These are phyloP conservation scores for Volucella bombylans DNA, from an alignment of 2,888 invertebrate genomes.

Conservation along the genomic window DNA sequence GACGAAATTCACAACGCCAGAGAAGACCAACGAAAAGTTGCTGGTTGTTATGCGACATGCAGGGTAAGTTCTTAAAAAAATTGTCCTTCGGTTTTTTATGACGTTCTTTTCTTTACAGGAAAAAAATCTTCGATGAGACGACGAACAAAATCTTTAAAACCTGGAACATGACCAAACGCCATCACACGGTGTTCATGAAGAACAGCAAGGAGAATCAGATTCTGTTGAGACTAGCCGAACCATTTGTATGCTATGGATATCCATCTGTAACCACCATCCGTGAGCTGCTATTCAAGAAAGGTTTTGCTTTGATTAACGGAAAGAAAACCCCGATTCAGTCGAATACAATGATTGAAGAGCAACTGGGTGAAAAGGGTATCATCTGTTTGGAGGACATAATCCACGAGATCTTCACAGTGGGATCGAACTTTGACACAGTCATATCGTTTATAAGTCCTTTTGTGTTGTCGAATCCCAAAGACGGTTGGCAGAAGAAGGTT, in stretches of 20 bases:
- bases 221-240: conserved; percentile 81
- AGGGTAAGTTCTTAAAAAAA: conserved; percentile 74
- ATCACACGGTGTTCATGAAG: conserved; percentile 80
- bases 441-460: conserved; percentile 80
- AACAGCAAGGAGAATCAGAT: conserved; percentile 81
- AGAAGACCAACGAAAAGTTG: conserved; percentile 78
- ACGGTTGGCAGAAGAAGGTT: conserved; percentile 81
- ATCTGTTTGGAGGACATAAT: conserved; percentile 82
- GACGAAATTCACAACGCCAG: conserved; percentile 77
- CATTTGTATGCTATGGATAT: conserved; percentile 81
- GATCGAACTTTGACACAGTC: conserved; percentile 80
- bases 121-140: conserved; percentile 80
- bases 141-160: conserved; percentile 79
- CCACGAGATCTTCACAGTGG: conserved; percentile 82
- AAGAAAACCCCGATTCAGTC: conserved; percentile 82
- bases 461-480: conserved; percentile 80
- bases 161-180: conserved; percentile 78
- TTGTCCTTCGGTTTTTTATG: background rate
- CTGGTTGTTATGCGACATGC: conserved; percentile 81
- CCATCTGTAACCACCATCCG: conserved; percentile 80
- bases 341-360: conserved; percentile 81
- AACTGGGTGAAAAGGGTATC: conserved; percentile 81
- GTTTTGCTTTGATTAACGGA: conserved; percentile 79
- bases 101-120: conserved; percentile 72
- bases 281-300: conserved; percentile 82